Base-by-base conservation (phyloP, 2,888 invertebrate genomes). In the Aradus depressus region DNA sequence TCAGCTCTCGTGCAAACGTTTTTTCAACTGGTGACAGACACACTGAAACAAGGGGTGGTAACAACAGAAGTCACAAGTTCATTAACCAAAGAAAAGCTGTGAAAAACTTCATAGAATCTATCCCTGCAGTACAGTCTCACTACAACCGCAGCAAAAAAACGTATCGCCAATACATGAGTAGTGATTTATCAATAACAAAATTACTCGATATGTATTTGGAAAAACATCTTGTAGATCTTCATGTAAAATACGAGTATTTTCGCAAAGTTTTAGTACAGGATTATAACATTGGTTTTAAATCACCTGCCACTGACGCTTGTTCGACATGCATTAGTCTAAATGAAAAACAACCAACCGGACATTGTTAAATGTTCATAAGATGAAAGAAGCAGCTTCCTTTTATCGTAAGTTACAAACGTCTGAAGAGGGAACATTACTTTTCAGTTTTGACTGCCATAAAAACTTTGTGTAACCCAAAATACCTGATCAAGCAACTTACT, bases 361-460 rank as follows among this genome's bases (percentile, higher is more conserved):
- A n/a, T n/a, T n/a, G n/a, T n/a, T n/a, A n/a, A 37, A 37, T 21
- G 37, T 37, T 4, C 37, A 8, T 37, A 37, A 37, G 21, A 37
- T 37, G 37, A 37, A 21, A 8, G n/a, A n/a, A n/a, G 37, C 37
- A 37, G 10, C 37, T 37, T 37, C 19, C 4, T 37, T 37, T 37
- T 37, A 3, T 37, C 18, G 21, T 18, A 37, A 19, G 37, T 37
- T 37, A 37, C 3, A 21, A 37, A 21, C 37, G 19, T 18, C 18
- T 19, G 37, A 37, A 37, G 37, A 37, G 21, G 37, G 37, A 6
- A 8, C 37, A 37, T 18, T 37, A 37, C 19, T 37, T 3, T 37
- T 37, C 37, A 37, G 37, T 37, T 37, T 37, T 8, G 37, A 37
- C 37, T 37, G 37, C 21, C 37, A 37, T 19, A 37, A 35, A 37